Evolutionary conservation across 2,888 invertebrate species (phyloP).

Genomic region (Villa cingulata): DNA sequence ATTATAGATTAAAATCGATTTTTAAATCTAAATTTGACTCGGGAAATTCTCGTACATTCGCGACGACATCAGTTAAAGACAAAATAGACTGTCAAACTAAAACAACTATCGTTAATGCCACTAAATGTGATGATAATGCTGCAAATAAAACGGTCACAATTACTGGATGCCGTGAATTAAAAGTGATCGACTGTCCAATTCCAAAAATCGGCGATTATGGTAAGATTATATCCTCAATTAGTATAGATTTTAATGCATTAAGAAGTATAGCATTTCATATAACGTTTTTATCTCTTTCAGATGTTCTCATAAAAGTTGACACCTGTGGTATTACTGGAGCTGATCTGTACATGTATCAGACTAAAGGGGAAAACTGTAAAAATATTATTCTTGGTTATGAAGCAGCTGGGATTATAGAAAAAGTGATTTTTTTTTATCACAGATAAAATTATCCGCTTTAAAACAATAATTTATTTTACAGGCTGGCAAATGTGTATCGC

Average conservation of each 20-base stretch:
- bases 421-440: slow-evolving; percentile 35
- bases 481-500: slow-evolving; percentile 46
- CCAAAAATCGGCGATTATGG: background rate
- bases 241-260: no score
- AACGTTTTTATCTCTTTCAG: slow-evolving; percentile 30
- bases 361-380: slow-evolving; percentile 18
- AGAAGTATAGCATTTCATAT: no score
- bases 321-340: slow-evolving; percentile 88
- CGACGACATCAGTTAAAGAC: background rate
- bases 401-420: slow-evolving; percentile 61
- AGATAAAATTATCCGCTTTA: background rate
- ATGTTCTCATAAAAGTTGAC: slow-evolving; percentile 54
- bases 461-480: slow-evolving; percentile 1
- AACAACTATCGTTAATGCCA: background rate
- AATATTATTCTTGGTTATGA: slow-evolving; percentile 73
- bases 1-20: no score
- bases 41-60: no score
- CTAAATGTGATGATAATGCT: no score
- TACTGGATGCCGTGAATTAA: background rate
- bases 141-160: background rate
- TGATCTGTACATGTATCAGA: slow-evolving; percentile 70
- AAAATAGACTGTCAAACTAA: background rate
- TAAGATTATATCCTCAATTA: no score
- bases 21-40: no score
- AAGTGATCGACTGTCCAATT: background rate